These are phyloP conservation scores for Xyliphius kryptos DNA, from an alignment of 2,113 vertebrate species.

Conservation along the genomic window DNA sequence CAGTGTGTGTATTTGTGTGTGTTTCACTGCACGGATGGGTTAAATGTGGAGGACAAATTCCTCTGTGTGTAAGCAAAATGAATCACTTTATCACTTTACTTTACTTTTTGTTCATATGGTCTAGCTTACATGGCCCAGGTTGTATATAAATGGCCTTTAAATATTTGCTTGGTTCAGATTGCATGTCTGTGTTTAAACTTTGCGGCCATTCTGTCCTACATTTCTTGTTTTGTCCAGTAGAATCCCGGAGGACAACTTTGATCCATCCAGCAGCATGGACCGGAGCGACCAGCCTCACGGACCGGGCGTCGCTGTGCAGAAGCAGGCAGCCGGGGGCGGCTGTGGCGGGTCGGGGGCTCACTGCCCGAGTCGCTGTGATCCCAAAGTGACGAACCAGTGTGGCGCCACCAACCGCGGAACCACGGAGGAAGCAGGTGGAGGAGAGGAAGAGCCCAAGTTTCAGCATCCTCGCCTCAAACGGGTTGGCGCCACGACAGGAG, in stretches of 20 bases:
- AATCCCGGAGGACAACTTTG: slow-evolving; percentile 59
- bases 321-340: slow-evolving; percentile 49
- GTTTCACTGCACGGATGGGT: no score
- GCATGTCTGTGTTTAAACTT: background rate
- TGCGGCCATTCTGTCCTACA: background rate
- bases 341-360: slow-evolving; percentile 27
- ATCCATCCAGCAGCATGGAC: slow-evolving; percentile 65
- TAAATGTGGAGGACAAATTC: no score
- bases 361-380: slow-evolving; percentile 44
- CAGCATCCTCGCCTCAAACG: slow-evolving; percentile 62
- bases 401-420: slow-evolving; percentile 46
- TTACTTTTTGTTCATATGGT: no score
- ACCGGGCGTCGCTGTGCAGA: slow-evolving; percentile 55
- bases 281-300: slow-evolving; percentile 58
- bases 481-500: slow-evolving; percentile 56
- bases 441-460: slow-evolving; percentile 64
- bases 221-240: slow-evolving; percentile 48
- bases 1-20: no score
- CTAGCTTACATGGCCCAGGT: no score
- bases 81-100: no score
- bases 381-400: slow-evolving; percentile 23
- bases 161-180: no score
- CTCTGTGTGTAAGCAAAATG: no score
- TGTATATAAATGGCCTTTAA: no score
- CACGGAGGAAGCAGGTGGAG: slow-evolving; percentile 64